Percentiles rank a stretch among this genome's conserved stretches.
phyloP scores from a whole-genome alignment of 2,113 vertebrate species.

The Podarcis raffonei region DNA sequence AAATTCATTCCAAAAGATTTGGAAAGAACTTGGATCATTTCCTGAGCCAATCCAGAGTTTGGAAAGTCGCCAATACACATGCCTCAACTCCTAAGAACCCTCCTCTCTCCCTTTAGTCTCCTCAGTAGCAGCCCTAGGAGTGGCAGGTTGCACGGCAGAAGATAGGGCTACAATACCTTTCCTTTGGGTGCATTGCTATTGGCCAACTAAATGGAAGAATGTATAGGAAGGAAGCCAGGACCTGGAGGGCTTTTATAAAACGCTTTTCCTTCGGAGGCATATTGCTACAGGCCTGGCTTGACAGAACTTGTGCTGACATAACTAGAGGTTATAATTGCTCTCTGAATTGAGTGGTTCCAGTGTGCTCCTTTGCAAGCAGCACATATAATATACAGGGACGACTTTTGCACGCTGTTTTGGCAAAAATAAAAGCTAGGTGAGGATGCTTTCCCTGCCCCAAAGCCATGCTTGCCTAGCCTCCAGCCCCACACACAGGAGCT shows the following conservation, averaged over 20 bases:
- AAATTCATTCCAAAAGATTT: not conserved
- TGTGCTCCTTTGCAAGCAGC: not conserved
- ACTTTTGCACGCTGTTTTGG: too few species aligned
- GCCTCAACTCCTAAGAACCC: not conserved
- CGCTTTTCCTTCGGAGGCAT: not conserved
- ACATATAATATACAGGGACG: not conserved
- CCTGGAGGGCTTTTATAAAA: not conserved
- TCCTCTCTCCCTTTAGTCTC: not conserved
- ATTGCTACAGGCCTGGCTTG: not conserved
- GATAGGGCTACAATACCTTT: not conserved
- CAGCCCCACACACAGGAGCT: too few species aligned
- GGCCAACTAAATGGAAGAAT: too few species aligned
- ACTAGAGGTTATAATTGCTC: not conserved
- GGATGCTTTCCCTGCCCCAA: too few species aligned
- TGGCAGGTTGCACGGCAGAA: not conserved
- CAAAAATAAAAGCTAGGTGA: too few species aligned
- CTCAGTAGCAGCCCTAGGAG: too few species aligned
- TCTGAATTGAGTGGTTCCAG: not conserved
- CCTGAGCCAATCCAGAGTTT: not conserved
- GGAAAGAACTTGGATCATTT: not conserved
- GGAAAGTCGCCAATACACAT: too few species aligned
- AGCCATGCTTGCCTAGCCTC: too few species aligned
- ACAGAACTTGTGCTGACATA: not conserved
- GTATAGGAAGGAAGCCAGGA: not conserved
- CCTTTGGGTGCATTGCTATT: not conserved